Evolutionary conservation across 2,888 invertebrate genomes (phyloP), one percentile per base, ranked within the genome.

Genomic region (Zele albiditarsus): DNA sequence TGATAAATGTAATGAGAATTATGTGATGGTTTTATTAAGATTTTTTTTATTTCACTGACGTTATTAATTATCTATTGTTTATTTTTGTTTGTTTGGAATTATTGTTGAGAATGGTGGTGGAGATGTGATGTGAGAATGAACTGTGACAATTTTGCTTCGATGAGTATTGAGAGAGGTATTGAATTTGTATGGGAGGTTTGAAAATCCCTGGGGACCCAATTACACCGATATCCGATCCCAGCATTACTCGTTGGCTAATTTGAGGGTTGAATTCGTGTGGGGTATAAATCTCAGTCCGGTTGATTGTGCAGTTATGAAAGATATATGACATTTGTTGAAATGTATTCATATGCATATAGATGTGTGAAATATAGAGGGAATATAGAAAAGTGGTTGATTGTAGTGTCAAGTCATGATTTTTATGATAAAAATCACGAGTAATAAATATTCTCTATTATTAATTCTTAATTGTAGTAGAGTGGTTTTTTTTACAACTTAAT

Each of bases 161-260:
- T 66, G n/a, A 57, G 10, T 27, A 69, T 73, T 33, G 70, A 57
- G 57, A 60, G 57, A 69, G 62, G 67, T 62, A 72, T 20, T 53
- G 20, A 53, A 53, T 4, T 53, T 20, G 53, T 31, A 73, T 57
- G 57, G 74, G 63, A 70, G 74, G 66, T 70, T 46, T 73, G 71
- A 78, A 81, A 84, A 84, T 89, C 89, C 89, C 89, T 83, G 80
- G 89, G 86, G 89, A 87, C 88, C 89, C 89, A 89, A 89, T 89
- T 89, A 89, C 88, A 86, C 83, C 85, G 89, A 89, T 88, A 89
- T 87, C 84, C 88, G 89, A 89, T 88, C 87, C 86, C 78, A 77
- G 88, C 85, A 88, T 89, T 88, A 89, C 85, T 82, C 83, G 79
- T 80, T 82, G 84, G 86, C 87, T 88, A 88, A 88, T 89, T 89